Conservation (phyloP, 2,113 vertebrate genomes). For the Brachypodius melanocephalos region DNA sequence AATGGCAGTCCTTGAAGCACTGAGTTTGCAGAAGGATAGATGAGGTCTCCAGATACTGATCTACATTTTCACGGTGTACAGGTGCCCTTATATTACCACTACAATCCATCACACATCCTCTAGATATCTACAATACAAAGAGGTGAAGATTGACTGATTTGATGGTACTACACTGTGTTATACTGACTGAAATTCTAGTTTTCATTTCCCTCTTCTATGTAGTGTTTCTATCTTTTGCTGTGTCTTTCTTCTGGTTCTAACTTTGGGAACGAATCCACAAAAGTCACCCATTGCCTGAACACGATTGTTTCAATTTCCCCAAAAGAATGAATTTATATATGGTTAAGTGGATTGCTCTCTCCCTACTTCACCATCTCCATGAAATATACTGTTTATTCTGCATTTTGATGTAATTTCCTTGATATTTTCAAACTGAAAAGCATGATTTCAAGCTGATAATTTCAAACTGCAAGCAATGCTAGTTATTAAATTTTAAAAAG, state of each 20-base stretch:
- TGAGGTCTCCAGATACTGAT: background rate
- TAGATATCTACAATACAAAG: background rate
- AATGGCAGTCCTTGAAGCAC: background rate
- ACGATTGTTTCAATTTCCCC: background rate
- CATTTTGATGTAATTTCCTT: background rate
- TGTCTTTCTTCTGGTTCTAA: background rate
- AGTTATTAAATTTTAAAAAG: background rate
- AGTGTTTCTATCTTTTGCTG: background rate
- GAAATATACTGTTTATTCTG: background rate
- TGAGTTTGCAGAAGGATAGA: background rate
- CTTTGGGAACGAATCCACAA: background rate
- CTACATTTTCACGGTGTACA: background rate
- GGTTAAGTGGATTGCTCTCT: background rate
- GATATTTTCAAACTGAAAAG: background rate
- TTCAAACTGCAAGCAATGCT: background rate
- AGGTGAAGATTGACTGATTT: background rate
- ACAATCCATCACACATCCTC: background rate
- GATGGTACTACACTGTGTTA: background rate
- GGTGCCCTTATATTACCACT: background rate
- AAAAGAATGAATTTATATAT: accelerated
- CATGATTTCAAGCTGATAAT: no score
- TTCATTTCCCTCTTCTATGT: background rate
- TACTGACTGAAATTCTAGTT: background rate
- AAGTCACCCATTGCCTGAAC: background rate
- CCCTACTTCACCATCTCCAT: background rate